Evolutionary conservation across 2,113 vertebrate genomes (phyloP).

Genomic region (Neolamprologus caudopunctatus): DNA sequence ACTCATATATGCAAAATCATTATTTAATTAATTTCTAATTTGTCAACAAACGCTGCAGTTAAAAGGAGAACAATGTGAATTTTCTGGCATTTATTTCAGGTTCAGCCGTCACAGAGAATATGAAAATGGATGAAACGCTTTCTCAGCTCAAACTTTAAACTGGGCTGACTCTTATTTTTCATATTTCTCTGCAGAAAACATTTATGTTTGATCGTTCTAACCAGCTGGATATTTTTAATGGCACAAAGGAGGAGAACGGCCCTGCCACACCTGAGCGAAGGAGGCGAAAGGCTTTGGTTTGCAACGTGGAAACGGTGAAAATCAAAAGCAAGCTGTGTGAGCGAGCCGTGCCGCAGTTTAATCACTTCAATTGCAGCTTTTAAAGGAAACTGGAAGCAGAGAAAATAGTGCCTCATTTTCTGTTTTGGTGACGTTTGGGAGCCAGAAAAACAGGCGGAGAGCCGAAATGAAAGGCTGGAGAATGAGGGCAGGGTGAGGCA

Average conservation of each 20-base stretch:
- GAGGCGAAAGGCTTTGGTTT: neutral
- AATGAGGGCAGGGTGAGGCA: neutral
- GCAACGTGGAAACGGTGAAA: neutral
- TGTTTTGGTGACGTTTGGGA: neutral
- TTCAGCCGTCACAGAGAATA: neutral
- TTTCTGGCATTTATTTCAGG: neutral
- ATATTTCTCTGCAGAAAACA: neutral
- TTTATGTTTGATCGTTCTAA: neutral
- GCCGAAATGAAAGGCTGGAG: neutral
- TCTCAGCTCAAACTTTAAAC: neutral
- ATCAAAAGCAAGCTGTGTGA: neutral
- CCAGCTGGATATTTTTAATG: neutral
- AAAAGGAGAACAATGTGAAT: neutral
- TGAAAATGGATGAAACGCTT: neutral
- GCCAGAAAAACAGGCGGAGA: neutral
- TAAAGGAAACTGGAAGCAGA: neutral
- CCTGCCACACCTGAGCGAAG: neutral
- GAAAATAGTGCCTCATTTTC: neutral
- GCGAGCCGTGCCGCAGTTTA: neutral
- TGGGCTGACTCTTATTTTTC: neutral
- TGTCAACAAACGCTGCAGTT: neutral
- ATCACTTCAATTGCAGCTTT: neutral
- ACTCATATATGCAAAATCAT: neutral
- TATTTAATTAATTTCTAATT: neutral
- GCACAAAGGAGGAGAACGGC: neutral